Base-by-base conservation (phyloP, 2,113 vertebrate species). In the Onychostoma macrolepis region DNA sequence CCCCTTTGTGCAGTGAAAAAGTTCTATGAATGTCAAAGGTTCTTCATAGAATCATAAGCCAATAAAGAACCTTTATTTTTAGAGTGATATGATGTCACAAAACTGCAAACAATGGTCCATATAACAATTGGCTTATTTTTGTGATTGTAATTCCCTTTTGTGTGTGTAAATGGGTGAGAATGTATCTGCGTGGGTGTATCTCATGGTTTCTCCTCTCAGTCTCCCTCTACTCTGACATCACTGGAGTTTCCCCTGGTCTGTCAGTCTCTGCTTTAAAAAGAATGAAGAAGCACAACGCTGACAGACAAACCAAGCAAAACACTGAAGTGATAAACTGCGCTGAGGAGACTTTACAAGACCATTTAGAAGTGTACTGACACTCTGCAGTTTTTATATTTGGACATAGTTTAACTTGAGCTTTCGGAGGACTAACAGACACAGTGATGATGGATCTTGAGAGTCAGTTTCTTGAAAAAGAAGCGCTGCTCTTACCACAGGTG, bases 161-260 rank as follows among this genome's bases (percentile, higher is more conserved):
- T 2, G 24, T 3, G 13, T 67, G 21, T 75, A 19, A 83, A n/a
- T 78, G 28, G 88, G 26, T 85, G 43, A 4, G 4, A 36, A 36
- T 5, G 4, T 13, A 13, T 13, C 3, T 13, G 61, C 45, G 15
- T 67, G 2, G 78, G 76, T 79, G 82, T 36, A 36, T 90, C 36
- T 36, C 36, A 36, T 36, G 36, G 36, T 36, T 36, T 5, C 36
- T 36, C 0, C 36, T 36, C 36, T 5, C 36, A 36, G 33, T 85
- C 74, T 41, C 48, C 4, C 11, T 43, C 28, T 10, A 8, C 19
- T 36, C 6, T 94, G 94, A 94, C 93, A 92, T 95, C 94, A 95
- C 76, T 78, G 94, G 94, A 94, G 91, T 94, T 95, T 93, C 94
- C 94, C 74, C 26, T 53, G 15, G 1, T 38, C 0, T 50, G n/a